Base-by-base conservation (phyloP, 1,140 invertebrate species). In the Telenomus remus region DNA sequence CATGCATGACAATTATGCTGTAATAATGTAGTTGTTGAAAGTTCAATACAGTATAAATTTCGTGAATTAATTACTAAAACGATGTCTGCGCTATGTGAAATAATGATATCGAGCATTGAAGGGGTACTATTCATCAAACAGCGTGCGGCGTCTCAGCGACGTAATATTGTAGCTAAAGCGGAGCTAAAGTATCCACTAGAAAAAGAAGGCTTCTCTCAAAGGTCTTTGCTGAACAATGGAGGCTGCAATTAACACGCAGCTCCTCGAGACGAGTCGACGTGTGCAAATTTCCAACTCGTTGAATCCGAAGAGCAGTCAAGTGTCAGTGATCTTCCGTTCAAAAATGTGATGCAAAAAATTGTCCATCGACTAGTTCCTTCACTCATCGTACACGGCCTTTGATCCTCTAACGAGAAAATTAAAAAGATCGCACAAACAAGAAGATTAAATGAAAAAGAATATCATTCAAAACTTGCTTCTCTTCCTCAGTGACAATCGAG, bases 241-340 rank as follows among this genome's bases (percentile, higher is more conserved):
- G 53, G 57, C 72, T 72, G 71, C 77, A 81, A 81, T 81, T 81
- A 81, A 79, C 78, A 78, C 71, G 76, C 65, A 73, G 51, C 79
- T 66, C 57, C 77, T 81, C 78, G 79, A 81, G 79, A 81, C 79
- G 53, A 68, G 79, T 76, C 75, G 72, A 79, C 79, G 79, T 75
- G 77, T 79, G 79, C 79, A 76, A 74, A 79, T 81, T 81, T 78
- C 59, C 57, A 76, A 71, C 66, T 66, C 55, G 48, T 59, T 60
- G 65, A 59, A 47, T 68, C 55, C 49, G 64, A 63, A 60, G 46
- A 63, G 71, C 44, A 57, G 51, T 60, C 48, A 51, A 64, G 46
- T 75, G 72, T 69, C 69, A 78, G 49, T 69, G 49, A 13, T 11
- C 56, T 35, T 57, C 53, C 63, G 37, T 5, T 57, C 43, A 54